Evolutionary conservation across 2,113 vertebrate species (phyloP).

Genomic region (Anhinga anhinga): DNA sequence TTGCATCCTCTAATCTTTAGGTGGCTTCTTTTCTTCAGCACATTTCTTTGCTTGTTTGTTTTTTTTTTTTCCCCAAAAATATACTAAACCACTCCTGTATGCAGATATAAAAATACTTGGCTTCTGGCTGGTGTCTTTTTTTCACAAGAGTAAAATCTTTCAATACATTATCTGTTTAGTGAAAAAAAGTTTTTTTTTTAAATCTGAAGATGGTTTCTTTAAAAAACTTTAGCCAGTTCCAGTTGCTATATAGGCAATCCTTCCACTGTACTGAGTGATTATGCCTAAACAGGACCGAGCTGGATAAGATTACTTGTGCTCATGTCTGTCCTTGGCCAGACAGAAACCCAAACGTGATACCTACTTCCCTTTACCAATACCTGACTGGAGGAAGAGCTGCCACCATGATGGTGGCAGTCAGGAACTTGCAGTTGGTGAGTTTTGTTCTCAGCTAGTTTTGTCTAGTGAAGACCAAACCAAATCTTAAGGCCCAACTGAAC

Average conservation of each 20-base stretch:
- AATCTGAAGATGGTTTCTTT: background rate
- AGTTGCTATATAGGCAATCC: background rate
- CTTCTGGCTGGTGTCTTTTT: rapidly evolving
- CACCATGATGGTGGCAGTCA: background rate
- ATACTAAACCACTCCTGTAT: background rate
- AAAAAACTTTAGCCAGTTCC: background rate
- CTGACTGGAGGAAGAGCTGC: background rate
- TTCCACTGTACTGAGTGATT: background rate
- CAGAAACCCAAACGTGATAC: background rate
- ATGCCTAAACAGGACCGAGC: background rate
- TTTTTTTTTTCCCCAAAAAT: background rate
- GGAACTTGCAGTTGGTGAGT: background rate
- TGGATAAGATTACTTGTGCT: background rate
- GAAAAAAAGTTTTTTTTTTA: background rate
- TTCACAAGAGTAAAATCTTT: background rate
- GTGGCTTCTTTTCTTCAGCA: background rate
- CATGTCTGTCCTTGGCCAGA: background rate
- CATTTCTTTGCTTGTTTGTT: background rate
- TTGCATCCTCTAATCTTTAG: background rate
- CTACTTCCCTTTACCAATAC: background rate
- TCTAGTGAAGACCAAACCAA: background rate
- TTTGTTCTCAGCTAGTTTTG: too few relatives aligned
- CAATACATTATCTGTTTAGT: background rate
- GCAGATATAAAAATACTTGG: background rate
- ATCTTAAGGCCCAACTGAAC: background rate